A percentile compares a stretch with the other conserved stretches of the same genome.
These are phyloP conservation scores for Benitochromis conjunctus DNA, from an alignment of 2,113 vertebrate species.

Conservation along the genomic window DNA sequence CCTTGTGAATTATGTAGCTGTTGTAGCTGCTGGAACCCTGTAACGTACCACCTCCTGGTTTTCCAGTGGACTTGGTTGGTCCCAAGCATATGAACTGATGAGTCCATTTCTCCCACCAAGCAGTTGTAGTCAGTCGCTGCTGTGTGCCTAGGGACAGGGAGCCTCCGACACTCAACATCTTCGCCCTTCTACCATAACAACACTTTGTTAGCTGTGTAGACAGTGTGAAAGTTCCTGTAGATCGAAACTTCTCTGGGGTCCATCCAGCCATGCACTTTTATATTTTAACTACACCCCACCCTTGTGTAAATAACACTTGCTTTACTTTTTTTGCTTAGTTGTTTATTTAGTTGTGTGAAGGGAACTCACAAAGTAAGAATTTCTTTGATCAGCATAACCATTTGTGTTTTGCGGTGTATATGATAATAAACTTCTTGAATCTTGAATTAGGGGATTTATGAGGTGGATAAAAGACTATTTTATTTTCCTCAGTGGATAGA, in stretches of 20 bases:
- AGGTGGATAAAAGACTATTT: too few relatives aligned
- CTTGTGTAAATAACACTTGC: too few relatives aligned
- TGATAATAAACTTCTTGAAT: too few relatives aligned
- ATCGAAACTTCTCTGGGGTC: background rate
- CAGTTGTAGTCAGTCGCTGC: background rate
- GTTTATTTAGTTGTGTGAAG: too few relatives aligned
- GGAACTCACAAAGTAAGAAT: too few relatives aligned
- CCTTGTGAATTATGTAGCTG: background rate
- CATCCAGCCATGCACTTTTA: background rate
- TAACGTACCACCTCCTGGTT: background rate
- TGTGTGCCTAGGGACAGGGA: background rate
- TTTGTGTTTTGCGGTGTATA: too few relatives aligned
- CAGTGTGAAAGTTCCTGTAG: background rate
- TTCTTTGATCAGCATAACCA: too few relatives aligned
- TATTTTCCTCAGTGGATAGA: too few relatives aligned
- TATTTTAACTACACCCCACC: too few relatives aligned
- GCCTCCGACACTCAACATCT: background rate
- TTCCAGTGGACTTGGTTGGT: background rate
- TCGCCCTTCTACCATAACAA: background rate
- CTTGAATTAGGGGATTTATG: too few relatives aligned
- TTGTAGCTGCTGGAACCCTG: background rate
- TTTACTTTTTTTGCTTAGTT: too few relatives aligned
- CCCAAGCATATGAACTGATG: background rate
- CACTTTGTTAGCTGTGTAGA: background rate
- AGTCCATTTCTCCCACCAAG: background rate